A percentile compares a stretch with the other conserved stretches of the same genome.
These are phyloP conservation scores for Thermophis baileyi DNA, from an alignment of 2,113 vertebrate species.

Conservation along the genomic window DNA sequence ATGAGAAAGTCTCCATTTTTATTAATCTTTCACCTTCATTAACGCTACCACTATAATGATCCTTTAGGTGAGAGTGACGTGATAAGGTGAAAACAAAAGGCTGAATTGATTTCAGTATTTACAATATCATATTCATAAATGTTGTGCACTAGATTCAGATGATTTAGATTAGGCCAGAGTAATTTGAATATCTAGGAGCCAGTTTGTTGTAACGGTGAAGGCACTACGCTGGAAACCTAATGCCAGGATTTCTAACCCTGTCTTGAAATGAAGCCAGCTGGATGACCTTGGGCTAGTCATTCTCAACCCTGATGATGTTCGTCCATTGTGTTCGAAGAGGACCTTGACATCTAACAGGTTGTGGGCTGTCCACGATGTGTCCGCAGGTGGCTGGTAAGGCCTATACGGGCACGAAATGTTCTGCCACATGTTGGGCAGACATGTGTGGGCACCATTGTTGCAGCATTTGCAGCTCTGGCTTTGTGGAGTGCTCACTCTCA, in stretches of 20 bases:
- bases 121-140: not conserved
- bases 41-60: not conserved
- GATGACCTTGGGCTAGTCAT: not conserved
- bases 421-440: no score
- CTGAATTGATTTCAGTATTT: not conserved
- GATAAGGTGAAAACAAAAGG: not conserved
- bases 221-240: not conserved
- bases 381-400: no score
- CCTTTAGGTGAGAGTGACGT: not conserved
- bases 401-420: no score
- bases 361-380: no score
- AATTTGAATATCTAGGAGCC: not conserved
- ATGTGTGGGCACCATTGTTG: no score
- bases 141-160: not conserved
- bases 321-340: no score
- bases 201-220: not conserved
- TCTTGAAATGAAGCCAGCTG: not conserved
- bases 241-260: not conserved
- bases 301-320: not conserved
- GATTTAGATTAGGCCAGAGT: not conserved
- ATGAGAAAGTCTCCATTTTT: not conserved
- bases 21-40: not conserved
- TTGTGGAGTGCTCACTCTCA: no score
- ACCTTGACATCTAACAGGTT: no score
- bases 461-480: no score